These are phyloP conservation scores for Nyctibius bracteatus DNA, from an alignment of 2,113 vertebrate genomes.

Conservation along the genomic window DNA sequence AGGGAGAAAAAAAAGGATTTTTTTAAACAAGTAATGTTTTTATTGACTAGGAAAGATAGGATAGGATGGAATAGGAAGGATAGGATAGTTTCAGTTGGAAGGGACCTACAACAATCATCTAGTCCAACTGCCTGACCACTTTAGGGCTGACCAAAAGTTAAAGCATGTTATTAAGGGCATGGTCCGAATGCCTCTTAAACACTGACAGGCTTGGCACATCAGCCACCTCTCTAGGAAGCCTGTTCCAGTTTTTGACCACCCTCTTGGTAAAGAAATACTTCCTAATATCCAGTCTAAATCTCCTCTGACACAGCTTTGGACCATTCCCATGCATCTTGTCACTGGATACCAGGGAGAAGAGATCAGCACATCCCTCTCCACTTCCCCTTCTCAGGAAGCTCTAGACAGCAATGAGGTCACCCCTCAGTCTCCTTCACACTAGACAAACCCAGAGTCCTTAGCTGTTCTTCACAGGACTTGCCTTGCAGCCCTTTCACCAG, in stretches of 20 bases:
- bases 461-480: fast-evolving
- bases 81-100: neutral
- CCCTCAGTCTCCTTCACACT: neutral
- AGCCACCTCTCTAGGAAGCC: neutral
- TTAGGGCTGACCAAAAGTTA: neutral
- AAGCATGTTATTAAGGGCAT: neutral
- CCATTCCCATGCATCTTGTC: fast-evolving
- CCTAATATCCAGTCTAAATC: neutral
- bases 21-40: neutral
- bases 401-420: neutral
- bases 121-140: neutral
- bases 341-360: neutral
- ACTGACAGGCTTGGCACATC: neutral
- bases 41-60: neutral
- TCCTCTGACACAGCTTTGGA: neutral
- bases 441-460: neutral
- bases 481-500: neutral
- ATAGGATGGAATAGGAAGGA: neutral
- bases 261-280: neutral
- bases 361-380: neutral
- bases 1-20: neutral
- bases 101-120: neutral
- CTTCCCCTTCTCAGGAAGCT: neutral
- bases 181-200: neutral
- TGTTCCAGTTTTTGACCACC: neutral